Evolutionary conservation across 2,888 invertebrate genomes (phyloP).

Genomic region (Aproaerema taeniolella): DNA sequence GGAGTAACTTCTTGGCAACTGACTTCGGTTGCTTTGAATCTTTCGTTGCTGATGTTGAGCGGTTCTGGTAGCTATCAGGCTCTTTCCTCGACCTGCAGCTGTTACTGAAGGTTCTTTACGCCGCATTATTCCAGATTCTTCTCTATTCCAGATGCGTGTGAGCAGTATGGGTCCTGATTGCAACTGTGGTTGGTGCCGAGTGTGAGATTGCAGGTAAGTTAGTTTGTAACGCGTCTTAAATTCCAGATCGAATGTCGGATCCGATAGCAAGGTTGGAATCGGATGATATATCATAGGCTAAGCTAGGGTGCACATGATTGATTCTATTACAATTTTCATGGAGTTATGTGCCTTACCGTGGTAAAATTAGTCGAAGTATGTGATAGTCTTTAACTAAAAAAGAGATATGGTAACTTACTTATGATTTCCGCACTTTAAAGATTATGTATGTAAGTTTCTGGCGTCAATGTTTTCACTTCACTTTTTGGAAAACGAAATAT

Average conservation of each 20-base stretch:
- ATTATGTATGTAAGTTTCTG: too few species aligned
- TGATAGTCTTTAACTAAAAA: too few species aligned
- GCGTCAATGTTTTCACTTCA: too few species aligned
- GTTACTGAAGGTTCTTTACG: slow-evolving; percentile 50
- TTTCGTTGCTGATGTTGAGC: slow-evolving; percentile 58
- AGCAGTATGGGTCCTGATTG: slow-evolving; percentile 35
- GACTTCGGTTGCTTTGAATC: slow-evolving; percentile 41
- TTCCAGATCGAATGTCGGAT: slow-evolving; percentile 59
- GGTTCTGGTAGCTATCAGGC: slow-evolving; percentile 57
- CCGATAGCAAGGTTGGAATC: slow-evolving; percentile 56
- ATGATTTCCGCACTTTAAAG: too few species aligned
- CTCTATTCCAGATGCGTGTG: slow-evolving; percentile 33
- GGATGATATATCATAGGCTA: slow-evolving; percentile 69
- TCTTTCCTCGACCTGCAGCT: slow-evolving; percentile 45
- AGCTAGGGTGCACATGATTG: slow-evolving; percentile 60
- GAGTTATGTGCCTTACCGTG: too few species aligned
- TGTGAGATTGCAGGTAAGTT: slow-evolving; percentile 47
- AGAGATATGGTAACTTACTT: too few species aligned
- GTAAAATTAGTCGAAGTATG: too few species aligned
- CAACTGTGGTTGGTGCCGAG: slow-evolving; percentile 37
- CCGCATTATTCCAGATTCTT: slow-evolving; percentile 45
- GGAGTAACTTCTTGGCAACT: slow-evolving; percentile 62
- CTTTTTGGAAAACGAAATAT: too few species aligned
- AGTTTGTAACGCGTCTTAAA: slow-evolving; percentile 53
- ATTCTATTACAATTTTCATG: too few species aligned